These are phyloP conservation scores for Campoletis sonorensis DNA, from an alignment of 1,140 invertebrate species.

Conservation along the genomic window DNA sequence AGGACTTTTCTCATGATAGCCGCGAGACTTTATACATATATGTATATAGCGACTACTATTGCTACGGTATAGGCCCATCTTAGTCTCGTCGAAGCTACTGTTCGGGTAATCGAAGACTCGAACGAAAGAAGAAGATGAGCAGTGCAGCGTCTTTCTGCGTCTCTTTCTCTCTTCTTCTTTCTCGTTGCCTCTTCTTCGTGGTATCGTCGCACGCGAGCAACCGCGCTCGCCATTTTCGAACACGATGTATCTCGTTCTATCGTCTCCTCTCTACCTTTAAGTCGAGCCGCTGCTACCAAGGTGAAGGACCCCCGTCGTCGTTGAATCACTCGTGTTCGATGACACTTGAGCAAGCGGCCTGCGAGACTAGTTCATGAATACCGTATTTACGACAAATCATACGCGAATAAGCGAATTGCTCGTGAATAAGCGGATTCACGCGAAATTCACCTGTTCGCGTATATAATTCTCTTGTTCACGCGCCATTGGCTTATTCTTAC, in stretches of 20 bases:
- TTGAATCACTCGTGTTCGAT: constrained; percentile 19
- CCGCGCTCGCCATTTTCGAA: constrained; percentile 28
- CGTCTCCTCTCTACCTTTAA: constrained; percentile 46
- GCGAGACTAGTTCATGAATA: too few relatives aligned
- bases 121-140: constrained; percentile 3
- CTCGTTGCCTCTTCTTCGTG: constrained; percentile 21
- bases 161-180: neutral
- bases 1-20: constrained; percentile 33
- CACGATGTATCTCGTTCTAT: constrained; percentile 39
- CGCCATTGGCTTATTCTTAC: too few relatives aligned
- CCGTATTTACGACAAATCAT: too few relatives aligned
- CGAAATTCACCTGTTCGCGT: too few relatives aligned
- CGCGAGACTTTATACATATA: neutral
- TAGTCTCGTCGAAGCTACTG: constrained; percentile 18
- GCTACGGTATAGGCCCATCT: constrained; percentile 34
- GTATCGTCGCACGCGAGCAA: constrained; percentile 34
- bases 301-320: constrained; percentile 49
- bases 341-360: constrained; percentile 13
- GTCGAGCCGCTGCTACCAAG: constrained; percentile 47
- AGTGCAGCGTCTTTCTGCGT: neutral
- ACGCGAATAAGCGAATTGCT: too few relatives aligned
- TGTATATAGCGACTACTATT: neutral
- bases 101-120: constrained; percentile 27
- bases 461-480: too few relatives aligned
- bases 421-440: too few relatives aligned